Base-by-base conservation (phyloP, 2,888 invertebrate genomes). In the Spilosoma lubricipeda region DNA sequence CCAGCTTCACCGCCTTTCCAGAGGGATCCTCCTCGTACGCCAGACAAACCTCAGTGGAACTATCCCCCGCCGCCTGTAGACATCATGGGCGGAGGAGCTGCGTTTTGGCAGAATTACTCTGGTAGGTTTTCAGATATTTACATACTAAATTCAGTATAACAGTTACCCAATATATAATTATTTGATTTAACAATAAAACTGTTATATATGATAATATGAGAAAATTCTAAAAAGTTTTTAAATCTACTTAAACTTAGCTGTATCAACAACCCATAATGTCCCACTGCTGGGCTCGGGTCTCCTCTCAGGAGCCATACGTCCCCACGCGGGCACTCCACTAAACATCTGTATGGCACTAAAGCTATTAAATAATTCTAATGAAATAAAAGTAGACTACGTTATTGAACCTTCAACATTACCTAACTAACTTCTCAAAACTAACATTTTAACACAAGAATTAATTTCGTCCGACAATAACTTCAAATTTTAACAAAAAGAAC, bases 71-170 rank as follows among this genome's bases (percentile, higher is more conserved):
- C 95, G 64, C 95, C 96, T 30, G 94, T 96, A 33, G 98, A 98
- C 94, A 97, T 98, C 92, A 98, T 98, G 97, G 97, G 98, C 87
- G 97, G 97, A 73, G 98, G 98, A 63, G 97, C 97, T 69, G 98
- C 98, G 66, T 98, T 98, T 94, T 98, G 98, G 98, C 98, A 98
- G 92, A 98, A 98, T 92, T 98, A 98, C 95, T 98, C 98, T 90
- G 98, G 98, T 98, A 92, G 96, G 97, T 9, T 67, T 67, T 67
- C 11, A 23, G 3, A 48, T 30, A 48, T 45, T 67, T 23, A 4
- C 9, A 67, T 23, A 23, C 63, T 15, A 30, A 63, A 30, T 63
- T 15, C 30, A 30, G 4, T 13, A 5, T 20, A 45, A 45, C 45
- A 15, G 15, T 3, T 30, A 30, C 9, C 27, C 18, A 30, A 45